phyloP scores from a whole-genome alignment of 2,888 invertebrate species.

The Palloptera scutellata region DNA sequence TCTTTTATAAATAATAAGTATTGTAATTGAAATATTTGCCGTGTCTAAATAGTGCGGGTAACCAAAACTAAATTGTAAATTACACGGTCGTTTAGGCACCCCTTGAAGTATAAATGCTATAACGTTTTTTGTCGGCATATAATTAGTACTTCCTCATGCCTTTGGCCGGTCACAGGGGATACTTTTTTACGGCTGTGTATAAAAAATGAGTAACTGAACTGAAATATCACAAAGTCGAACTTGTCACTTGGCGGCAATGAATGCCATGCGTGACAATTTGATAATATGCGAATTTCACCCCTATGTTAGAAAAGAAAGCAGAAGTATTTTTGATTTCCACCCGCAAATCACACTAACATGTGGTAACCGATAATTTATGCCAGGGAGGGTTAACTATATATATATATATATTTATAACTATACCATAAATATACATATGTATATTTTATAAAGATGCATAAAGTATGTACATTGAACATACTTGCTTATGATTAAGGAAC shows the following conservation, averaged over 20 bases:
- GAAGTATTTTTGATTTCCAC: constrained; percentile 36
- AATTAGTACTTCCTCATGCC: constrained; percentile 38
- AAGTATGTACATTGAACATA: too few species aligned
- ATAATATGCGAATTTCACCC: constrained; percentile 40
- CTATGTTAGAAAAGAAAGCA: constrained; percentile 15
- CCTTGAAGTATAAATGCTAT: constrained; percentile 37
- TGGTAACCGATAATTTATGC: constrained; percentile 49
- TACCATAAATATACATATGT: too few species aligned
- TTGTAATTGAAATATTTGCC: too few species aligned
- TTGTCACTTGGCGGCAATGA: constrained; percentile 18
- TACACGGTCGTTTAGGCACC: constrained; percentile 63
- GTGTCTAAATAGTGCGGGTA: constrained; percentile 46
- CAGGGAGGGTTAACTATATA: constrained; percentile 22
- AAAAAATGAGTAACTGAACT: constrained; percentile 13
- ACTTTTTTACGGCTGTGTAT: not conserved
- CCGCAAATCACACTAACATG: constrained; percentile 47
- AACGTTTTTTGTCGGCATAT: constrained; percentile 32
- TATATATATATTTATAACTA: too few species aligned
- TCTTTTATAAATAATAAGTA: too few species aligned
- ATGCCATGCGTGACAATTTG: constrained; percentile 49
- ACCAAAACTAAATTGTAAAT: constrained; percentile 61
- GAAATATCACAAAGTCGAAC: constrained; percentile 25
- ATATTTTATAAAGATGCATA: too few species aligned
- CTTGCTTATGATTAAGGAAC: too few species aligned
- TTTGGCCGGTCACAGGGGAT: not conserved